A percentile compares a stretch with the other conserved stretches of the same genome.
Evolutionary conservation across 2,797 vertebrate genomes (phyloP).

Genomic region (Loriculus beryllinus): DNA sequence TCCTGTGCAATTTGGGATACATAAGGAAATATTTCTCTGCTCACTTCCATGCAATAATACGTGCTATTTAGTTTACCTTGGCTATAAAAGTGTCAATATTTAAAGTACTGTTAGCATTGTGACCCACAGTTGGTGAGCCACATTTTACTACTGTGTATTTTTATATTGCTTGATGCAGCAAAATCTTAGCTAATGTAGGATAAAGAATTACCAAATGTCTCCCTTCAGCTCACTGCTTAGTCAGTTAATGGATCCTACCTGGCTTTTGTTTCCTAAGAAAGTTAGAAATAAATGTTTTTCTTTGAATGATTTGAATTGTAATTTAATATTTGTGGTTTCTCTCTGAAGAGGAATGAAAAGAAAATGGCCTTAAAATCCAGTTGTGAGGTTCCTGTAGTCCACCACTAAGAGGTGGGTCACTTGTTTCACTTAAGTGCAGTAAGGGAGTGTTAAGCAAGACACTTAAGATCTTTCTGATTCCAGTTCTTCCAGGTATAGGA

Average conservation of each 20-base stretch:
- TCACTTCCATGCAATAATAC: background rate
- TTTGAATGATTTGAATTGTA: background rate
- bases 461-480: background rate
- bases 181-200: background rate
- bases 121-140: background rate
- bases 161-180: background rate
- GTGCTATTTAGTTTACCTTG: slow-evolving; percentile 13
- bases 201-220: background rate
- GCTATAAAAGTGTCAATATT: background rate
- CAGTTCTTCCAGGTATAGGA: background rate
- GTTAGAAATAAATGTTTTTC: background rate
- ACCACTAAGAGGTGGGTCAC: background rate
- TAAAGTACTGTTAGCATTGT: background rate
- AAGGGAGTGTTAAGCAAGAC: background rate
- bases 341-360: background rate
- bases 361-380: background rate
- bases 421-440: background rate
- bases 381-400: background rate
- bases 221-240: background rate
- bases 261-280: background rate
- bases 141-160: background rate
- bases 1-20: background rate
- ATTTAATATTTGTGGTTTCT: background rate
- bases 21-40: background rate
- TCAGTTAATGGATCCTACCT: background rate